phyloP scores from a whole-genome alignment of 2,113 vertebrate genomes.

The Scalopus aquaticus region DNA sequence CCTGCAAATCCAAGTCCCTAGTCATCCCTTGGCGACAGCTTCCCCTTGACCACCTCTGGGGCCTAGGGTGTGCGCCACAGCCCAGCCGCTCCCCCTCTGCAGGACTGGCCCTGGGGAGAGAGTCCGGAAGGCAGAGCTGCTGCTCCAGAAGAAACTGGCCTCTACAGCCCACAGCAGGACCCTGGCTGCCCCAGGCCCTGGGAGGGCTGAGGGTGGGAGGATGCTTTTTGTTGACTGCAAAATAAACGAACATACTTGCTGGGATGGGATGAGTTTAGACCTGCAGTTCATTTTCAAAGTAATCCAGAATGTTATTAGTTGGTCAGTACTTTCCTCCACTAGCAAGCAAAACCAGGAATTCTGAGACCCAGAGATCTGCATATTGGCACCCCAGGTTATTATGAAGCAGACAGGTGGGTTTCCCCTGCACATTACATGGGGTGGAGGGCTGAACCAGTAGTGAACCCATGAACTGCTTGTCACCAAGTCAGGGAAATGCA shows the following conservation, averaged over 20 bases:
- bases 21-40: not conserved
- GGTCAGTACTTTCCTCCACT: not conserved
- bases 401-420: not conserved
- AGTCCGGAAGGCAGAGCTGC: not conserved
- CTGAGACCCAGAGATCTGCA: not conserved
- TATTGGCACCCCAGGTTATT: not conserved
- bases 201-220: fast-evolving
- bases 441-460: not conserved
- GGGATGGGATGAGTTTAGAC: no score
- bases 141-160: not conserved
- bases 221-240: not conserved
- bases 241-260: not conserved
- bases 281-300: not conserved
- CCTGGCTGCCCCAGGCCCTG: not conserved
- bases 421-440: not conserved
- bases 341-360: not conserved
- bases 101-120: not conserved
- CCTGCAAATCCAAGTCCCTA: not conserved
- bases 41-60: not conserved
- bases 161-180: not conserved
- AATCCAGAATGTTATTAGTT: not conserved
- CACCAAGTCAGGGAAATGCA: not conserved
- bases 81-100: not conserved
- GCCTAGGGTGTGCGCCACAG: not conserved
- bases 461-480: not conserved